Evolutionary conservation across 2,113 vertebrate genomes (phyloP), one percentile per base, ranked within the genome.

Genomic region (Erinaceus europaeus): DNA sequence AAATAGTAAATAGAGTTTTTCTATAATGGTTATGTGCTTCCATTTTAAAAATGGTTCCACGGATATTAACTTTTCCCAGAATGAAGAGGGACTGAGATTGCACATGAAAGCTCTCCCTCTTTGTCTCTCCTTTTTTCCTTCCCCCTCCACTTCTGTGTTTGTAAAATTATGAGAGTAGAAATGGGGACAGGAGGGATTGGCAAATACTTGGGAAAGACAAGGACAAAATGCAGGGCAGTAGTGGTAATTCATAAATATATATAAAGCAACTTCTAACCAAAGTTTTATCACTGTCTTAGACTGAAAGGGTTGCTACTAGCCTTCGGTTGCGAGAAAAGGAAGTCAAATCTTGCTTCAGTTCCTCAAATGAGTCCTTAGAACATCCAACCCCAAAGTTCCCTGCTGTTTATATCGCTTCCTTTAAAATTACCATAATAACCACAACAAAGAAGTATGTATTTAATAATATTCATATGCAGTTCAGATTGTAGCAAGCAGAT

Each of bases 211-310:
- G 7, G 53, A 82, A 84, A 84, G 42, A 65, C 36, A 92, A 84
- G 79, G n/a, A 27, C 29, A 62, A 85, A 89, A 85, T 72, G 86
- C 67, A 72, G 69, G 23, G 86, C 67, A 72, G 69, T 23, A 27
- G 86, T 84, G 52, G 32, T 91, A 80, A 86, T 64, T 86, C 76
- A 55, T 25, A 81, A 61, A 67, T 77, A 55, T 77, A 69, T 61
- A 2, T 68, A 81, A 92, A 90, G 74, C 76, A 83, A n/a, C 78
- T 79, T 86, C 44, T 93, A 36, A 89, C 92, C 73, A 94, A 94
- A 93, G 73, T 93, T 88, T 91, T 79, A 92, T 64, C 36, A 29
- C 18, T 40, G 59, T 29, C 71, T 10, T 87, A 91, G 57, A 64
- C 25, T 23, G 42, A 88, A 59, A 82, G 67, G n/a, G 64, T 95